Evolutionary conservation across 92 coral and sea anemone genomes (phyloP).

Genomic region (Phenganax subtilis): DNA sequence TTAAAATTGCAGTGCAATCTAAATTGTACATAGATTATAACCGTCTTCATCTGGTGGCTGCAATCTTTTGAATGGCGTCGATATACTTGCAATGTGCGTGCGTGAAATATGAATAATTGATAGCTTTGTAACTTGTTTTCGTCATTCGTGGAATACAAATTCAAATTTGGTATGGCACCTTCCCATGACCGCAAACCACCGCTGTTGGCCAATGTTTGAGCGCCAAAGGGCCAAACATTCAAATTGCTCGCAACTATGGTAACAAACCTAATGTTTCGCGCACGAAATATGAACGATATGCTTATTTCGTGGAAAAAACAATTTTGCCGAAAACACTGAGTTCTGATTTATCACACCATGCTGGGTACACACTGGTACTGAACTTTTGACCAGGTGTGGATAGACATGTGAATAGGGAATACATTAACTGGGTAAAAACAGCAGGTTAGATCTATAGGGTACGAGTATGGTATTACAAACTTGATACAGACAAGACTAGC

Average conservation of each 20-base stretch:
- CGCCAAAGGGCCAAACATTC: conserved; percentile 1
- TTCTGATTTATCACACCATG: no score
- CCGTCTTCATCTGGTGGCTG: background rate
- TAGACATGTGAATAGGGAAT: no score
- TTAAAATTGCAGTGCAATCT: background rate
- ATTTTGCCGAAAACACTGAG: no score
- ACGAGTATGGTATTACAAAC: no score
- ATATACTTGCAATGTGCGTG: background rate
- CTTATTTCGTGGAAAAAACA: no score
- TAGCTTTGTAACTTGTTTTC: background rate
- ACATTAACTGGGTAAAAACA: no score
- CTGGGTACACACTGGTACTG: no score
- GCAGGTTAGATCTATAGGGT: no score
- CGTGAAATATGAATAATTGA: conserved; percentile 5
- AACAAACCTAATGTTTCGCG: no score
- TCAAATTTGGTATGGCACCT: background rate
- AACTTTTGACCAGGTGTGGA: no score
- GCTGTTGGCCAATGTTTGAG: background rate
- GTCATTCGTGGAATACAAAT: background rate
- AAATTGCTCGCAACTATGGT: background rate
- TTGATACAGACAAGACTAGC: no score
- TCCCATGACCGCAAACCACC: background rate
- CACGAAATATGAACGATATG: no score
- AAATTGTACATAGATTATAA: background rate
- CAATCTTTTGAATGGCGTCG: background rate